Evolutionary conservation across 2,888 invertebrate genomes (phyloP), one percentile per base, ranked within the genome.

Genomic region (Athripsodes cinereus): DNA sequence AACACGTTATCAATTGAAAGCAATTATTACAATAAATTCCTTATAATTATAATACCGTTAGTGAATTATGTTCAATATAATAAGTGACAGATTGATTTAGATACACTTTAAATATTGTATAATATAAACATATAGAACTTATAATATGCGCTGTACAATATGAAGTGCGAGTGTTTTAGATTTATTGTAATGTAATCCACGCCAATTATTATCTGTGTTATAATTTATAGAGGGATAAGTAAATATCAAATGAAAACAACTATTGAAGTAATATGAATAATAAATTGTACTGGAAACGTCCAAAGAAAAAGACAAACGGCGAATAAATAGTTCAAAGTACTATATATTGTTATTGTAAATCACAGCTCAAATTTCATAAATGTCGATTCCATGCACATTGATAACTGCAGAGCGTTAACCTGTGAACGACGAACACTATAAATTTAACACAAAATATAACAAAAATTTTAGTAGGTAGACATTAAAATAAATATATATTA

Each of bases 161-260:
- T n/a, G n/a, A n/a, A n/a, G n/a, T n/a, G n/a, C n/a, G n/a, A n/a
- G n/a, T n/a, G 26, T 26, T 6, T 26, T 26, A 26, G 26, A 26
- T 26, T 26, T 40, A 40, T 40, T 40, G 40, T 40, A 40, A 40
- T 16, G 40, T 40, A 40, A 40, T 40, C 40, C 40, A 40, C 40
- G 13, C 40, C 40, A 40, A 40, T 40, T 40, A 40, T 40, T 40
- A 40, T 40, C 40, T 40, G 8, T 16, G 13, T 13, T 13, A 40
- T 40, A 40, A 40, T 40, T 40, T 40, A 40, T 16, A 13, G 13
- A 13, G 40, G 40, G 40, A 40, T 40, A 40, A 40, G 40, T 16
- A 40, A 40, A 40, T 40, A 40, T 40, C n/a, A 40, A 40, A 40
- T 40, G 40, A 13, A 40, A 40, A 40, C 40, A 40, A 26, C 40